Conservation (phyloP, 2,797 vertebrate genomes). For the Pantherophis vulpinus region DNA sequence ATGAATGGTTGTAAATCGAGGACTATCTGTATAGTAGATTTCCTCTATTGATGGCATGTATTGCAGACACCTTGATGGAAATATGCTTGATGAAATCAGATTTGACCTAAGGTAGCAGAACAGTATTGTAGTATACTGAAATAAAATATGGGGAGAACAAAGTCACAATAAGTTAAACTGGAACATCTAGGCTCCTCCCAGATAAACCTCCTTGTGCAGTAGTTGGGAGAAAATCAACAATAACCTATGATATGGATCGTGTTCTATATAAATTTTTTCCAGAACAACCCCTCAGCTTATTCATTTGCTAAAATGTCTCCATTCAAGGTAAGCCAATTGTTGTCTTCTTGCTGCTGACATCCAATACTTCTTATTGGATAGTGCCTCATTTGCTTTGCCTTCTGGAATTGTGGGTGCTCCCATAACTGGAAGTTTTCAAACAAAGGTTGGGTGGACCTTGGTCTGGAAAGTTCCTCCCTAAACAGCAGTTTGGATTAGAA, state of each 20-base stretch:
- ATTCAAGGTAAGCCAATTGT: not conserved
- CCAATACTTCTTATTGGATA: not conserved
- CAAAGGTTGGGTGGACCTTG: not conserved
- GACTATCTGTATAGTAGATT: not conserved
- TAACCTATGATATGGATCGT: not conserved
- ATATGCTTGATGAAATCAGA: not conserved
- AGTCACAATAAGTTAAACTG: not conserved
- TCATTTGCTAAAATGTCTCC: not conserved
- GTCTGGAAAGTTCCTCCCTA: not conserved
- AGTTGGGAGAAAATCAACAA: not conserved
- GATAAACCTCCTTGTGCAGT: not conserved
- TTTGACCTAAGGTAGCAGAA: not conserved
- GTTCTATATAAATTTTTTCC: not conserved
- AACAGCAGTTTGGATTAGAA: not conserved
- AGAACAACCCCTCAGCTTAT: not conserved
- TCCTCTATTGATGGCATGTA: not conserved
- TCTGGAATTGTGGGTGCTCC: not conserved
- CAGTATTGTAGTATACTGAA: not conserved
- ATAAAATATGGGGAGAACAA: not conserved
- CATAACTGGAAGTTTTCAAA: not conserved
- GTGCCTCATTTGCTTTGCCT: not conserved
- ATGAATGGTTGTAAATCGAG: not conserved
- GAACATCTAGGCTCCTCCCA: not conserved
- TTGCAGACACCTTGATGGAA: not conserved
- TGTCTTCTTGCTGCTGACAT: not conserved